These are phyloP conservation scores for Cnemophilus loriae DNA, from an alignment of 2,113 vertebrate genomes.

Conservation along the genomic window DNA sequence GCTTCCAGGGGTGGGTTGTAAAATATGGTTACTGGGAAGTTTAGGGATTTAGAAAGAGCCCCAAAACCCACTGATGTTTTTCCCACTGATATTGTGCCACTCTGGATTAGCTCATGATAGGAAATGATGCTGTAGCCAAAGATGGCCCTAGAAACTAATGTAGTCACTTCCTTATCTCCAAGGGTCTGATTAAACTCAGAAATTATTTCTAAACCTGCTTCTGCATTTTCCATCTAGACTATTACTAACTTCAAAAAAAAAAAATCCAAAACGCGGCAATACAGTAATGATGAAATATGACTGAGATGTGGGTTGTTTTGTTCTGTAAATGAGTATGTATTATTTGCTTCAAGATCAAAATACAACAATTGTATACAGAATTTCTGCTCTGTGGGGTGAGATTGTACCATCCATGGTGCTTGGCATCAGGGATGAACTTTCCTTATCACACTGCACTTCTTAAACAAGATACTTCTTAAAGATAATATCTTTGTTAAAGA, in stretches of 20 bases:
- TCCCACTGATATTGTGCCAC: neutral
- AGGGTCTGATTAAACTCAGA: neutral
- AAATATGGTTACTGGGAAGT: neutral
- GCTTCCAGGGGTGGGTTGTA: neutral
- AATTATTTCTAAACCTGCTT: slow-evolving; percentile 19
- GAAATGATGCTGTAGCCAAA: neutral
- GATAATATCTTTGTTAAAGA: neutral
- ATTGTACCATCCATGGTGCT: neutral
- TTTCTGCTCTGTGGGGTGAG: neutral
- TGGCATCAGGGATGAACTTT: neutral
- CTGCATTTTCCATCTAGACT: neutral
- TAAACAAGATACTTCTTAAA: neutral
- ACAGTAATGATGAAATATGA: neutral
- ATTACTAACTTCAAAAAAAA: neutral
- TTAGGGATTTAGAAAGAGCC: neutral
- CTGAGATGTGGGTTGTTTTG: neutral
- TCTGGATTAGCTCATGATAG: neutral
- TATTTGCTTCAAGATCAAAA: neutral
- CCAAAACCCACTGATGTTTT: neutral
- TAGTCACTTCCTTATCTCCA: slow-evolving; percentile 24
- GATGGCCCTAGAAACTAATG: neutral
- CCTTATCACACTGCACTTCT: neutral
- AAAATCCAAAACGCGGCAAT: neutral
- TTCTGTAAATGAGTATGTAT: neutral
- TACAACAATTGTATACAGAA: neutral